These are phyloP conservation scores for Leptoclinus maculatus DNA, from an alignment of 2,797 vertebrate genomes.

Conservation along the genomic window DNA sequence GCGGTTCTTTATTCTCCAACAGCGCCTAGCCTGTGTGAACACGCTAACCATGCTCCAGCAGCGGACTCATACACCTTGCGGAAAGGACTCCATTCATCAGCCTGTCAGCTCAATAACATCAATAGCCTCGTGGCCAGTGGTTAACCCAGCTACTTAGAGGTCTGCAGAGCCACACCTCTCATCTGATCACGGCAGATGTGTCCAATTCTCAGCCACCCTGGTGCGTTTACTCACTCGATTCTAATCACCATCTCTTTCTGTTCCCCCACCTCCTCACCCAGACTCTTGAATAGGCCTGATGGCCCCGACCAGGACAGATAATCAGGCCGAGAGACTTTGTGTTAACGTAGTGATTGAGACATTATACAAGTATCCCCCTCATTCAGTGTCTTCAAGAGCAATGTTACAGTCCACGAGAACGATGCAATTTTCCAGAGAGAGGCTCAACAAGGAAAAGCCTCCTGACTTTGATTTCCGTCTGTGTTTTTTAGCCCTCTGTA, in stretches of 20 bases:
- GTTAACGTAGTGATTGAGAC: conserved; percentile 34
- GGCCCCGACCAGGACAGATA: conserved; percentile 26
- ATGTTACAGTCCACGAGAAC: conserved; percentile 28
- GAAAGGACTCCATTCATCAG: conserved; percentile 79
- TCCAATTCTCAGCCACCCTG: conserved; percentile 59
- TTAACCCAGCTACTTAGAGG: conserved; percentile 80
- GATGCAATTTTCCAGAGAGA: conserved; percentile 27
- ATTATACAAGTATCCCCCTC: conserved; percentile 9
- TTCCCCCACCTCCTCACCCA: conserved; percentile 31
- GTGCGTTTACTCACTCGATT: conserved; percentile 59
- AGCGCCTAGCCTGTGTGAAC: conserved; percentile 24
- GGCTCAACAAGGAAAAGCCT: conserved; percentile 16
- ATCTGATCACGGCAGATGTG: conserved; percentile 73
- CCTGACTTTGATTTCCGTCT: conserved; percentile 54
- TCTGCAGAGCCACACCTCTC: conserved; percentile 60
- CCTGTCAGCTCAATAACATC: conserved; percentile 77
- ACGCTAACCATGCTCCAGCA: conserved; percentile 43
- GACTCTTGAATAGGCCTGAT: conserved; percentile 34
- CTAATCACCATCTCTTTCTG: conserved; percentile 50
- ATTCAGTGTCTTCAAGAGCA: conserved; percentile 3
- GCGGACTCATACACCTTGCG: conserved; percentile 52
- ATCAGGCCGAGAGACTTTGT: conserved; percentile 40
- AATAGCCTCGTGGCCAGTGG: conserved; percentile 72
- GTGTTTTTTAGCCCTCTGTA: conserved; percentile 38
- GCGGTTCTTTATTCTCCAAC: conserved; percentile 36